Evolutionary conservation across 2,113 vertebrate genomes (phyloP).

Genomic region (Neotragus pygmaeus): DNA sequence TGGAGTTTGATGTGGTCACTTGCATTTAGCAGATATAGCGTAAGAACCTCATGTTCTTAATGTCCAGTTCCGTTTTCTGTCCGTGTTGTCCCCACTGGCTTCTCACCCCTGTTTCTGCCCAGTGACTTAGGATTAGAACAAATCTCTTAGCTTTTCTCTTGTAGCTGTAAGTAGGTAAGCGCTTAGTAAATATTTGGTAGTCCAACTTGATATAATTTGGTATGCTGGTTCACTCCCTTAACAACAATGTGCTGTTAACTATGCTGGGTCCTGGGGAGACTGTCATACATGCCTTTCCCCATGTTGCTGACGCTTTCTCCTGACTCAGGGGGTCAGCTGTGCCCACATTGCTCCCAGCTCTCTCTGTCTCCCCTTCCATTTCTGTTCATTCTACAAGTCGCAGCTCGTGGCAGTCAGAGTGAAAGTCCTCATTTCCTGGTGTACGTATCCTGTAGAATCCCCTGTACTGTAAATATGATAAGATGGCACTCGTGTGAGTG

Average conservation of each 20-base stretch:
- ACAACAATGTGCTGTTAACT: neutral
- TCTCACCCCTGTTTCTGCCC: neutral
- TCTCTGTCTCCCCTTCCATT: neutral
- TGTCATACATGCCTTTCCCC: neutral
- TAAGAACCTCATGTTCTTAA: neutral
- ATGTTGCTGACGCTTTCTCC: neutral
- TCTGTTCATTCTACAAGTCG: neutral
- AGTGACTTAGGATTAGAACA: neutral
- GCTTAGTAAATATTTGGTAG: neutral
- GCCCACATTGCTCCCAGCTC: neutral
- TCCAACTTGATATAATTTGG: neutral
- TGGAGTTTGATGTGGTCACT: neutral
- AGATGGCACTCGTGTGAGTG: neutral
- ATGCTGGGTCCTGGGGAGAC: neutral
- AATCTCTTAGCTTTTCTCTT: neutral
- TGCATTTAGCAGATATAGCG: neutral
- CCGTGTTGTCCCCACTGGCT: neutral
- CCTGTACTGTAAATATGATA: neutral
- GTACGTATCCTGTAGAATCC: neutral
- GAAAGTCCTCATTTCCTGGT: neutral
- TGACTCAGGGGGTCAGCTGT: neutral
- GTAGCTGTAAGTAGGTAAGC: neutral
- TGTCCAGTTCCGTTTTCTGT: neutral
- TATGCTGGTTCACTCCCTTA: neutral
- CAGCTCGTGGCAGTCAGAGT: neutral